phyloP scores from a whole-genome alignment of 2,113 vertebrate genomes.

The Acanthochromis polyacanthus region DNA sequence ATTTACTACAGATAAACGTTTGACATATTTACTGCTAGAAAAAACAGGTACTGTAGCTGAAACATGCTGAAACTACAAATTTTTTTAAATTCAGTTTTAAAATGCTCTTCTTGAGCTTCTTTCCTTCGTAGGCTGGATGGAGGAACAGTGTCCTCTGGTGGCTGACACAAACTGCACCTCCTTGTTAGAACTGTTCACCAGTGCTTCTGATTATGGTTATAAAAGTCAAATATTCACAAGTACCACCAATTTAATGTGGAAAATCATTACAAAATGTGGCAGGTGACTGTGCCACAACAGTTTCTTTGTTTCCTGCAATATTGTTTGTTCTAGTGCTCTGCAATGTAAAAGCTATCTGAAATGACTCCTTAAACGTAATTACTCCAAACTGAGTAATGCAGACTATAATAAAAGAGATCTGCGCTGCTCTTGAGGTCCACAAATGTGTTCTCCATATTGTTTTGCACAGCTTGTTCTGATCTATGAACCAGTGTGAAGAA shows the following conservation, averaged over 20 bases:
- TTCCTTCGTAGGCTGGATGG: neutral
- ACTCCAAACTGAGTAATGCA: slow-evolving; percentile 8
- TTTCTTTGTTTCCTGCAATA: neutral
- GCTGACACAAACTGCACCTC: neutral
- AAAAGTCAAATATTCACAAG: neutral
- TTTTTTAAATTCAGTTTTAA: too few species aligned
- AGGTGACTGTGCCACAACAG: neutral
- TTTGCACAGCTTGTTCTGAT: slow-evolving; percentile 17
- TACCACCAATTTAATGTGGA: neutral
- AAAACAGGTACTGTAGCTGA: too few species aligned
- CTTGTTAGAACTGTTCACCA: neutral
- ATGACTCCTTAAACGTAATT: neutral
- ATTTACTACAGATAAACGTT: too few species aligned
- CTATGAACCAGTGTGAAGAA: neutral
- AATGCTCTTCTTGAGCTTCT: neutral
- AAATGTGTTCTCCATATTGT: slow-evolving; percentile 18
- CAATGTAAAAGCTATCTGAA: slow-evolving; percentile 1
- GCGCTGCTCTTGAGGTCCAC: neutral
- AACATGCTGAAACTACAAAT: too few species aligned
- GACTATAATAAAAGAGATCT: neutral
- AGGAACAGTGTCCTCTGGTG: slow-evolving; percentile 58
- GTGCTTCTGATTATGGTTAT: neutral
- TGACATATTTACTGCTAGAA: too few species aligned
- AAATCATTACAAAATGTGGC: neutral
- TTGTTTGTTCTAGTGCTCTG: neutral